Conservation (phyloP, 1,140 invertebrate species). For the Nylanderia fulva region DNA sequence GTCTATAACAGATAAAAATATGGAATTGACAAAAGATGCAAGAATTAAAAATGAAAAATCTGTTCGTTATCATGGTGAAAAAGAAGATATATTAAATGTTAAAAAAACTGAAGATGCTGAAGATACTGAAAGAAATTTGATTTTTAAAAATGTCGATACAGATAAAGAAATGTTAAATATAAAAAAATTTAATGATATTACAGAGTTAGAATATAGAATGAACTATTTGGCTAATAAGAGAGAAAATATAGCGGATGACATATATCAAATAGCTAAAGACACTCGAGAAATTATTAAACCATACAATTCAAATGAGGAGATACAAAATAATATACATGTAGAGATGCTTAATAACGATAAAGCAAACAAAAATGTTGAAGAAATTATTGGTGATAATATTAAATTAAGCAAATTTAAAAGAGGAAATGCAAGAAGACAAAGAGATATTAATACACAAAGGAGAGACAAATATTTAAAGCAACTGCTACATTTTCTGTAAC, state of each 20-base stretch:
- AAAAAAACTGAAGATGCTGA: neutral
- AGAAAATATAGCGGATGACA: neutral
- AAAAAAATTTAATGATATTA: neutral
- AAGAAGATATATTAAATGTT: neutral
- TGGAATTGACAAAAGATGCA: no score
- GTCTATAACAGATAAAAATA: neutral
- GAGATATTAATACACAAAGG: neutral
- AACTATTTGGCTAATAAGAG: neutral
- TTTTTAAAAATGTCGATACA: neutral
- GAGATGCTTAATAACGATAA: neutral
- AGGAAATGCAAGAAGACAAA: neutral
- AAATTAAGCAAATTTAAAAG: neutral
- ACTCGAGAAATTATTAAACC: conserved; percentile 11
- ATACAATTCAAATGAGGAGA: neutral
- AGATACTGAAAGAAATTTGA: neutral
- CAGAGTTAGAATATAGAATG: neutral
- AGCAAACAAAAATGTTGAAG: neutral
- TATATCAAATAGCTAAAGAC: neutral
- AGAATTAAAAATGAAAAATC: neutral
- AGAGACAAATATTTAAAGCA: neutral
- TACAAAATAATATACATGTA: neutral
- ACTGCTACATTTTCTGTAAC: neutral
- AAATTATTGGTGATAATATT: neutral
- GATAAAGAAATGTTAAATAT: neutral
- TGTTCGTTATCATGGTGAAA: neutral